Percentiles rank a stretch among this genome's conserved stretches.
Conservation (phyloP, 2,888 invertebrate species). For the Ichneumoninae sp. region DNA sequence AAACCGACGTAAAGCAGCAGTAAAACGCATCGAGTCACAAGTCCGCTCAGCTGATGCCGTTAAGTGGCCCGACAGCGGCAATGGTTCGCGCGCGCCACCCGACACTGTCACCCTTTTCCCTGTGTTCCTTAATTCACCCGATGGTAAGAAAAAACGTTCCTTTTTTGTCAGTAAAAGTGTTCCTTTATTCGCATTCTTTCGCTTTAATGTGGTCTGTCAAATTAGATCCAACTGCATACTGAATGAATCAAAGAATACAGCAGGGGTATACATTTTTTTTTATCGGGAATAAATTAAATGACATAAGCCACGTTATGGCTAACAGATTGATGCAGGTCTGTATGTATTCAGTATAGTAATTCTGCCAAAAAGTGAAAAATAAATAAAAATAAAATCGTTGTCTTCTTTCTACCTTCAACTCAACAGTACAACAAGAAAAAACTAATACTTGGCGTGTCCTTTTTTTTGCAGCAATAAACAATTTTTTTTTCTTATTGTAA, state of each 20-base stretch:
- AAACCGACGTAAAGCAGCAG: slow-evolving; percentile 84
- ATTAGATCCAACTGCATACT: neutral
- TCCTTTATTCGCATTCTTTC: neutral
- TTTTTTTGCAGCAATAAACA: no score
- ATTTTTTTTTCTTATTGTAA: no score
- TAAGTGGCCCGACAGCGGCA: slow-evolving; percentile 79
- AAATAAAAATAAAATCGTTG: no score
- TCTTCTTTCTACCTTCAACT: no score
- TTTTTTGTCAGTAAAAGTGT: neutral
- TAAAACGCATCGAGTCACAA: slow-evolving; percentile 85
- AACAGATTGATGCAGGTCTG: no score
- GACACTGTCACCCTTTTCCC: slow-evolving; percentile 71
- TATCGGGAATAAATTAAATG: no score
- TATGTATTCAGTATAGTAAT: no score
- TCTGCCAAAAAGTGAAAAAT: no score
- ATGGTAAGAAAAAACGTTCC: neutral
- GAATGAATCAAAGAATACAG: neutral
- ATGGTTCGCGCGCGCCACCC: slow-evolving; percentile 61
- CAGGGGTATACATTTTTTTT: neutral
- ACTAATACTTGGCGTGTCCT: no score
- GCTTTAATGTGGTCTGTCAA: neutral
- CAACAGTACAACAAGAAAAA: no score
- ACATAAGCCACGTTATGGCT: no score
- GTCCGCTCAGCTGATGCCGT: slow-evolving; percentile 84
- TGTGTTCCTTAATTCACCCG: neutral